phyloP scores from a whole-genome alignment of 2,797 vertebrate species.

The Sardinella longiceps region DNA sequence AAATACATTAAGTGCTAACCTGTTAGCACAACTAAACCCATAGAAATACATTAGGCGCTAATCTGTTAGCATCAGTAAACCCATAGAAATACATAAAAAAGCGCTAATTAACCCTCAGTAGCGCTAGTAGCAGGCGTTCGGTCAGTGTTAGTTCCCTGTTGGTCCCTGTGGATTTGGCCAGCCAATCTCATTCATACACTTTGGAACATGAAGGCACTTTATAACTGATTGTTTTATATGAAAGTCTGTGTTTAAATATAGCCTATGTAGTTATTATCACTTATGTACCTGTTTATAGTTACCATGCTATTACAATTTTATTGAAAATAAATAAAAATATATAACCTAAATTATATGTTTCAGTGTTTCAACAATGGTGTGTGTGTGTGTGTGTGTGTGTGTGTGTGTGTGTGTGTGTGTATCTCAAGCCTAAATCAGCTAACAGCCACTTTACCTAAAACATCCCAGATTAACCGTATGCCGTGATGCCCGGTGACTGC shows the following conservation, averaged over 20 bases:
- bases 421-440: too few relatives aligned
- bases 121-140: background rate
- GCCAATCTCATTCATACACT: background rate
- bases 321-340: background rate
- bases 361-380: too few relatives aligned
- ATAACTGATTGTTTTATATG: background rate
- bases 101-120: too few relatives aligned
- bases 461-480: too few relatives aligned
- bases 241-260: background rate
- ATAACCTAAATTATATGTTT: too few relatives aligned
- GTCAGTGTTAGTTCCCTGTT: background rate
- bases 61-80: background rate
- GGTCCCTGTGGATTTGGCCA: background rate
- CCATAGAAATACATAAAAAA: background rate
- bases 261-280: background rate
- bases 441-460: too few relatives aligned
- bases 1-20: background rate
- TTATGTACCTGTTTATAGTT: too few relatives aligned
- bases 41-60: background rate
- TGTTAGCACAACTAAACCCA: background rate
- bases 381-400: too few relatives aligned
- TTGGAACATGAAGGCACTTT: conserved; percentile 18
- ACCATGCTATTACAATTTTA: background rate
- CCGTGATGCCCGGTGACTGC: too few relatives aligned
- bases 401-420: too few relatives aligned